These are phyloP conservation scores for Papilio elwesi DNA, from an alignment of 2,888 invertebrate genomes.

Conservation along the genomic window DNA sequence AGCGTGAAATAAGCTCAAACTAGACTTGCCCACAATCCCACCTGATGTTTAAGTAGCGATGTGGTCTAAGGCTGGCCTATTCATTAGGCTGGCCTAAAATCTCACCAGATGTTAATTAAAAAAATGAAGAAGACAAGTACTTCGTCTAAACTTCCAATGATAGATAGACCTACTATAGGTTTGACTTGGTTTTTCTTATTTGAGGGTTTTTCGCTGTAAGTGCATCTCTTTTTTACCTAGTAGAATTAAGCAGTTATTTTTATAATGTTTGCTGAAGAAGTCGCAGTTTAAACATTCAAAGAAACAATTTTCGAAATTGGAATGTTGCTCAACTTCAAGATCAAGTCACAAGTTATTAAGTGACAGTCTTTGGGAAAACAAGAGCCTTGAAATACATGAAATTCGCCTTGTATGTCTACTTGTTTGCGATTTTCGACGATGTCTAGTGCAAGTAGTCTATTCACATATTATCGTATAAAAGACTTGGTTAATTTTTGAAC, in stretches of 20 bases:
- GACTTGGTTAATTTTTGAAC: slow-evolving; percentile 54
- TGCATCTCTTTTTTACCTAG: background rate
- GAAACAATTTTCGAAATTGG: slow-evolving; percentile 7
- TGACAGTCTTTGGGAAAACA: slow-evolving; percentile 24
- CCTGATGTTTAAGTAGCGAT: too few relatives aligned
- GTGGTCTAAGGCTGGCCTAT: too few relatives aligned
- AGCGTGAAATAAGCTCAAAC: too few relatives aligned
- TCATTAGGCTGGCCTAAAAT: too few relatives aligned
- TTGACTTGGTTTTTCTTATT: too few relatives aligned
- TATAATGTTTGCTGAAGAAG: background rate
- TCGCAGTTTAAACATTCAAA: background rate
- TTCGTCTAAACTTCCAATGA: too few relatives aligned
- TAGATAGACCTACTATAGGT: too few relatives aligned
- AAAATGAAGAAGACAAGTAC: too few relatives aligned
- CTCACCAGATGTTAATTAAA: too few relatives aligned
- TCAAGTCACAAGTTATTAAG: background rate
- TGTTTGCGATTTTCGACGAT: slow-evolving; percentile 45
- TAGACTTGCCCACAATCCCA: too few relatives aligned
- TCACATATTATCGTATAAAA: slow-evolving; percentile 67
- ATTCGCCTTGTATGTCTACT: slow-evolving; percentile 38
- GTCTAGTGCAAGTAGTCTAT: slow-evolving; percentile 38
- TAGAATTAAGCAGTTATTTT: background rate
- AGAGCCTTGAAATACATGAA: slow-evolving; percentile 36
- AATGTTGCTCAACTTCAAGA: slow-evolving; percentile 6
- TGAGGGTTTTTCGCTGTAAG: background rate